Evolutionary conservation across 2,113 vertebrate genomes (phyloP), one percentile per base, ranked within the genome.

Genomic region (Percopsis transmontana): DNA sequence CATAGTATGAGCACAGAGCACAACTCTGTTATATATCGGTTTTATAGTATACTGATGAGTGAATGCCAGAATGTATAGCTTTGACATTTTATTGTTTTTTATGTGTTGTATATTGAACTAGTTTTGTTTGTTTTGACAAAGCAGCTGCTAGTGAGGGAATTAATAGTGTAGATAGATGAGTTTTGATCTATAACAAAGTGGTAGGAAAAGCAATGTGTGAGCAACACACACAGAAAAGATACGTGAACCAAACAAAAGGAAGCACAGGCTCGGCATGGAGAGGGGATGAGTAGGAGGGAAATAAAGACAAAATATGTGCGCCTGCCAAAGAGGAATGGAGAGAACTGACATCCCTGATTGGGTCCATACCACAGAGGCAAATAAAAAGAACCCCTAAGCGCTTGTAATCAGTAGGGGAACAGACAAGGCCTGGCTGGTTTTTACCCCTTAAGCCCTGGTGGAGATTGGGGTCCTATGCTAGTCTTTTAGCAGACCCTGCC

Each of bases 381-480:
- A 90, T 86, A 84, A 88, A 66, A 89, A 83, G 84, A 88, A 86
- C 72, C 72, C 70, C 54, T 82, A 88, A 89, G 82, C 84, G 81
- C 80, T 81, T 89, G 85, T 92, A 91, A 91, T 91, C 90, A 87
- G 88, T 70, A 67, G 81, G 82, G 73, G 83, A 87, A 87, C 90
- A 92, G 88, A 90, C 80, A 85, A 89, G 85, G 75, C 86, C 59
- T 2, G 48, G 67, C 80, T 83, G 87, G 61, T 79, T 77, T 83
- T 83, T 77, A 77, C 79, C 85, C 47, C 79, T 85, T 90, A 89
- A 89, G 82, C 84, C 76, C 63, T 82, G 79, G 81, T 85, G 82
- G 82, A 88, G 83, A 84, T 86, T 79, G 77, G 81, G 83, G 79
- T 86, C 89, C 81, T 75, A 83, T 44, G 74, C 87, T 69, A 71